Evolutionary conservation across 2,113 vertebrate genomes (phyloP).

Genomic region (Crotophaga sulcirostris): DNA sequence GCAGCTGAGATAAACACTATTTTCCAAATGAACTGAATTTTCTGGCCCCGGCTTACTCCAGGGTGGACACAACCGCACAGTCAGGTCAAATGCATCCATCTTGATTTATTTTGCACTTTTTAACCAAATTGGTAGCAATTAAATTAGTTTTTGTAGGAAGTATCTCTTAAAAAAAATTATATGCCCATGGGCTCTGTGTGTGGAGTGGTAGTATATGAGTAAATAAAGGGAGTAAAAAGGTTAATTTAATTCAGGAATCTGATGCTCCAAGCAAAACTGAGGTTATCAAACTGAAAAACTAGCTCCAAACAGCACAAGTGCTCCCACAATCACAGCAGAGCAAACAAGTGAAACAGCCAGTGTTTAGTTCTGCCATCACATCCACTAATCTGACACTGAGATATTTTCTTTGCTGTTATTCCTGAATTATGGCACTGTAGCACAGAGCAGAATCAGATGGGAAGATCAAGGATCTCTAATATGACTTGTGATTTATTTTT

Average conservation of each 20-base stretch:
- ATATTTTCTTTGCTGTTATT: not conserved
- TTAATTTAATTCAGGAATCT: not conserved
- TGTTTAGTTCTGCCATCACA: not conserved
- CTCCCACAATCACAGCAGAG: not conserved
- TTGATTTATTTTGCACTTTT: conserved; percentile 2
- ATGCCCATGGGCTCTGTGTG: not conserved
- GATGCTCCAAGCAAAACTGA: not conserved
- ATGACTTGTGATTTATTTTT: not conserved
- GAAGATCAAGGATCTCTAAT: not conserved
- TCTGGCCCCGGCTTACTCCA: not conserved
- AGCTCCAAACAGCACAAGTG: not conserved
- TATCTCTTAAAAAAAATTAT: not conserved
- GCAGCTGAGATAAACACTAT: conserved; percentile 13
- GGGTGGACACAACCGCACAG: not conserved
- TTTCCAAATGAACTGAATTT: conserved; percentile 40
- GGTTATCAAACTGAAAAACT: not conserved
- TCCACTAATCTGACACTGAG: not conserved
- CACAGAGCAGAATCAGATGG: not conserved
- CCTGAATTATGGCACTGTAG: not conserved
- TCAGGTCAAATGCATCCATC: not conserved
- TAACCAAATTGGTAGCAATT: not conserved
- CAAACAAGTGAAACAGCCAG: not conserved
- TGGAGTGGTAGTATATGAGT: not conserved
- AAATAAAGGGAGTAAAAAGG: not conserved
- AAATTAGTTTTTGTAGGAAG: not conserved